A percentile compares a stretch with the other conserved stretches of the same genome.
These are phyloP conservation scores for Orthosia gracilis DNA, from an alignment of 2,888 invertebrate species.

Conservation along the genomic window DNA sequence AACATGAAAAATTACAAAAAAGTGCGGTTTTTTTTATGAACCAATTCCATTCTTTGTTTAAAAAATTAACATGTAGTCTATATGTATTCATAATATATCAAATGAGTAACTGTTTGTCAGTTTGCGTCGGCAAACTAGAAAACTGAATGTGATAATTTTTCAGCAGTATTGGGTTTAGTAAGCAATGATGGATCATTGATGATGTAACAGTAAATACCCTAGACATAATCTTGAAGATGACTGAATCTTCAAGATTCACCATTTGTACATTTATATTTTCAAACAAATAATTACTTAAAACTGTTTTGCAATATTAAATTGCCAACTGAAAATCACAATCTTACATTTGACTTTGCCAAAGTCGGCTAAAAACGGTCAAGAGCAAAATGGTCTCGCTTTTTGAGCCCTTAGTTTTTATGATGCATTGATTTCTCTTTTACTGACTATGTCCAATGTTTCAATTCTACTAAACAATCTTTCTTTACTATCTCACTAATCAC, in stretches of 20 bases:
- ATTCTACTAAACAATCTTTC: no score
- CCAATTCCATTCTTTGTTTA: not conserved
- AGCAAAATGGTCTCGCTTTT: no score
- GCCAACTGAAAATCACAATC: no score
- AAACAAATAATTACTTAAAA: not conserved
- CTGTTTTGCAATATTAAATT: no score
- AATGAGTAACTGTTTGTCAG: conserved; percentile 3
- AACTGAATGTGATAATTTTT: conserved; percentile 43
- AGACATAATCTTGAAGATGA: not conserved
- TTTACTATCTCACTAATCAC: no score
- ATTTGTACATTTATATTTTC: not conserved
- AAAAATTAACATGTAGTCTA: not conserved
- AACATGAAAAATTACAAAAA: not conserved
- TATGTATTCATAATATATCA: not conserved
- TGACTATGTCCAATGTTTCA: no score
- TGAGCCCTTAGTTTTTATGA: no score
- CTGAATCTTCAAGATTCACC: not conserved
- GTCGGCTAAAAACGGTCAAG: not conserved
- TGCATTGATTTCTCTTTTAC: no score
- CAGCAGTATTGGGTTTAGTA: not conserved
- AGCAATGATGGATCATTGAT: not conserved
- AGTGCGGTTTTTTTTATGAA: conserved; percentile 15
- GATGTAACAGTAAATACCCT: not conserved
- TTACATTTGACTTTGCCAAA: no score
- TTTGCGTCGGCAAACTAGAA: not conserved